These are phyloP conservation scores for Procambarus virginalis DNA, from an alignment of 1,140 invertebrate genomes.

Conservation along the genomic window DNA sequence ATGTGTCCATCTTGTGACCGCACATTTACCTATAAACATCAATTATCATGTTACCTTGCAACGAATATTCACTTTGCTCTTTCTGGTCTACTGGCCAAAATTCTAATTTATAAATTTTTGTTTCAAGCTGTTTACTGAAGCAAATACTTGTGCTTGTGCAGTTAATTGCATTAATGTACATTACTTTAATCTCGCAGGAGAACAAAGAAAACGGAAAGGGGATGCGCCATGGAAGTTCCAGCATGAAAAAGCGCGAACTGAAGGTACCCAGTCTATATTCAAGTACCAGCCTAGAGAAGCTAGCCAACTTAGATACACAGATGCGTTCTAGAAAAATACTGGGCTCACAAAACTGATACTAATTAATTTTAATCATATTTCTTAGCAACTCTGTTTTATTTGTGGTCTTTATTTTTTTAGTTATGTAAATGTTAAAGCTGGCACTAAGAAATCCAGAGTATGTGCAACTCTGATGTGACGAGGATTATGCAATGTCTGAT, in stretches of 20 bases:
- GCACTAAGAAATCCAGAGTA: too few species aligned
- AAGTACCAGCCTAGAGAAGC: conserved; percentile 13
- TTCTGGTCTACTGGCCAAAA: background rate
- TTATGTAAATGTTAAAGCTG: too few species aligned
- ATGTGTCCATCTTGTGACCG: too few species aligned
- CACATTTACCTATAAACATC: background rate
- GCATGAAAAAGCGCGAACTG: conserved; percentile 22
- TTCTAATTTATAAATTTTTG: background rate
- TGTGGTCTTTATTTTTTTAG: too few species aligned
- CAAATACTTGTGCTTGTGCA: background rate
- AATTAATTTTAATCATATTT: background rate
- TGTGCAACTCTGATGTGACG: too few species aligned
- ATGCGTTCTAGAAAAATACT: conserved; percentile 11
- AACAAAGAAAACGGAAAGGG: background rate
- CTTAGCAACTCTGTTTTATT: too few species aligned
- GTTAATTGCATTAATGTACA: background rate
- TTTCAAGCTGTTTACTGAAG: background rate
- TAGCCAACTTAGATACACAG: background rate
- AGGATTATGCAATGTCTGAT: too few species aligned
- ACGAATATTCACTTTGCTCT: background rate
- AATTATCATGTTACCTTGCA: background rate
- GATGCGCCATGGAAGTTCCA: background rate
- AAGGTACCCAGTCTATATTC: background rate
- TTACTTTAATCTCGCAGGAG: background rate
- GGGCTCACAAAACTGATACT: conserved; percentile 18